Base-by-base conservation (phyloP, 2,888 invertebrate species). In the Heliconius charithonia region DNA sequence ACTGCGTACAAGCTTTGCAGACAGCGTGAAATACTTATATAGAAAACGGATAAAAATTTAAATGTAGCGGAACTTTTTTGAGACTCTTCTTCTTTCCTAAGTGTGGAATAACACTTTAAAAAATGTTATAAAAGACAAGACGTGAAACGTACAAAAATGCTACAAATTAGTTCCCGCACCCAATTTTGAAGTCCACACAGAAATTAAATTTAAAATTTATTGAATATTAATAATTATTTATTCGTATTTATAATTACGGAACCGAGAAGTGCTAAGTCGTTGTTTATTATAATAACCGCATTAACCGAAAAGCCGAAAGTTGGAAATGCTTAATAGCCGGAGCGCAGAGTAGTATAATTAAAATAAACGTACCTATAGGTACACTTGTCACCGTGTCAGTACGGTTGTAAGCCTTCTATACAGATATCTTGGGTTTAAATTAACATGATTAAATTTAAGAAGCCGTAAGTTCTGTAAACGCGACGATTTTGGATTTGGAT, bases 241-340 rank as follows among this genome's bases (percentile, higher is more conserved):
- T 4, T 22, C 22, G 19, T 63, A 63, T 22, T 22, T 19, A 62
- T 65, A 66, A 41, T 41, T 67, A 41, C 37, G 67, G 41, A 67
- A 67, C 41, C 6, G 22, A 41, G 41, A 41, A 41, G 41, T 41
- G 37, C 41, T 66, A 22, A 67, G n/a, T 25, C 41, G 41, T 67
- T 67, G 67, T 67, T 41, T 67, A 67, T 67, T 67, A 25, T 67
- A 67, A 67, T 67, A 41, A 32, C 25, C n/a, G 41, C 41, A 41
- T 12, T 67, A 67, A 67, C 25, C 45, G 45, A 45, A 45, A 45
- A 13, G 41, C 41, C 25, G 67, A 67, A 67, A 67, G 67, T 41
- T 67, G 67, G 67, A n/a, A 67, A 67, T 16, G n/a, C 16, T 41
- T 67, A 67, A 67, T 41, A 37, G 37, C 37, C 37, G 37, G 41